Conservation (phyloP, 2,888 invertebrate genomes). For the Corythucha ciliata region DNA sequence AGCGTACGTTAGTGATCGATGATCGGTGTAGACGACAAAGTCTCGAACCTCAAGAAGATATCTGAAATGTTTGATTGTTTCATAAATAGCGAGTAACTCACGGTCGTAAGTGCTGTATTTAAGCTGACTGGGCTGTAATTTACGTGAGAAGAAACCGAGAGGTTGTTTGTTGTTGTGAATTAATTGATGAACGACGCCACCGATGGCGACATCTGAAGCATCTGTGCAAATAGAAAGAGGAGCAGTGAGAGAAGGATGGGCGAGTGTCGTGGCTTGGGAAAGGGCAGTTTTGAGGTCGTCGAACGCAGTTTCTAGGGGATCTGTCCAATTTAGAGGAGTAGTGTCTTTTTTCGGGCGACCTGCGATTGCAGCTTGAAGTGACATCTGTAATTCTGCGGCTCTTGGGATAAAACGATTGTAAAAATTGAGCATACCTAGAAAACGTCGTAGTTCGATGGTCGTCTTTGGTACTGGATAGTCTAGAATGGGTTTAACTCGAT, state of each 20-base stretch:
- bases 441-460: conserved; percentile 27
- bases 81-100: too few species aligned
- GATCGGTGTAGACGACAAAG: too few species aligned
- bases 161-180: conserved; percentile 26
- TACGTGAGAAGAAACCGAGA: conserved; percentile 33
- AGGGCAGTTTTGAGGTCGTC: too few species aligned
- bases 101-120: conserved; percentile 37
- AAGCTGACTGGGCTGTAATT: conserved; percentile 35
- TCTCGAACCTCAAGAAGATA: too few species aligned
- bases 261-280: too few species aligned
- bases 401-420: conserved; percentile 39
- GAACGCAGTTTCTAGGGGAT: too few species aligned
- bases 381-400: conserved; percentile 38
- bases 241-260: conserved; percentile 38
- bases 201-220: conserved; percentile 17
- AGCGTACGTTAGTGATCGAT: conserved; percentile 16
- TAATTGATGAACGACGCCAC: conserved; percentile 21
- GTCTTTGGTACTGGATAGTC: conserved; percentile 9
- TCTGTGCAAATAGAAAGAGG: conserved; percentile 12
- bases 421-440: conserved; percentile 40
- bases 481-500: conserved; percentile 18
- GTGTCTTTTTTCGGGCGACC: too few species aligned
- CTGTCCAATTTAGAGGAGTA: too few species aligned
- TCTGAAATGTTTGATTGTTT: too few species aligned
- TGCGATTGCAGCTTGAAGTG: too few species aligned